Percentiles rank a stretch among this genome's conserved stretches.
Evolutionary conservation across 2,113 vertebrate species (phyloP).

Genomic region (Sterrhoptilus dennistouni): DNA sequence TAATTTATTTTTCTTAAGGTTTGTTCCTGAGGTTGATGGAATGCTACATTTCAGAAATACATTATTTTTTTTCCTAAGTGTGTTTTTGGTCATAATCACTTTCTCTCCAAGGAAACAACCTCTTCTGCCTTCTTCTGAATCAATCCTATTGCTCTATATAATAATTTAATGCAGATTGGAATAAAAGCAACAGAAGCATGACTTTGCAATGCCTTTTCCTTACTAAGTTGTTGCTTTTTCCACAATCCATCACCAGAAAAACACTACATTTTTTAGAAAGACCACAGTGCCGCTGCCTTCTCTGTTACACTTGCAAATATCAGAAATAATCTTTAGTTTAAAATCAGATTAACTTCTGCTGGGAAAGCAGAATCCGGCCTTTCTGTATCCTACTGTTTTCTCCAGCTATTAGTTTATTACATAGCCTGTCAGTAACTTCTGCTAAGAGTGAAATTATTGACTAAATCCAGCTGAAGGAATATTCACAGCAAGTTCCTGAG

Average conservation of each 20-base stretch:
- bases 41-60: neutral
- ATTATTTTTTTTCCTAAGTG: neutral
- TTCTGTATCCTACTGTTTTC: neutral
- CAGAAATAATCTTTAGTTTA: neutral
- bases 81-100: neutral
- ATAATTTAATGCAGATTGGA: neutral
- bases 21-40: neutral
- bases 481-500: neutral
- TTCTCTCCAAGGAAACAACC: neutral
- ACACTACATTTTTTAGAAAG: neutral
- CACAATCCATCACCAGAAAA: neutral
- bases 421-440: neutral
- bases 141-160: neutral
- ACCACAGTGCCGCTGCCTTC: accelerated
- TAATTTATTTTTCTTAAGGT: neutral
- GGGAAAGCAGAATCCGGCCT: neutral
- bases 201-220: neutral
- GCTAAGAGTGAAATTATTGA: neutral
- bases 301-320: neutral
- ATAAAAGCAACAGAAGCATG: constrained; percentile 5
- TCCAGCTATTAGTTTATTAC: neutral
- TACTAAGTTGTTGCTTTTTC: neutral
- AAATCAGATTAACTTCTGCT: neutral
- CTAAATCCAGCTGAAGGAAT: neutral
- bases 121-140: neutral